Conservation (phyloP, 2,113 vertebrate species). For the Trogon surrucura region DNA sequence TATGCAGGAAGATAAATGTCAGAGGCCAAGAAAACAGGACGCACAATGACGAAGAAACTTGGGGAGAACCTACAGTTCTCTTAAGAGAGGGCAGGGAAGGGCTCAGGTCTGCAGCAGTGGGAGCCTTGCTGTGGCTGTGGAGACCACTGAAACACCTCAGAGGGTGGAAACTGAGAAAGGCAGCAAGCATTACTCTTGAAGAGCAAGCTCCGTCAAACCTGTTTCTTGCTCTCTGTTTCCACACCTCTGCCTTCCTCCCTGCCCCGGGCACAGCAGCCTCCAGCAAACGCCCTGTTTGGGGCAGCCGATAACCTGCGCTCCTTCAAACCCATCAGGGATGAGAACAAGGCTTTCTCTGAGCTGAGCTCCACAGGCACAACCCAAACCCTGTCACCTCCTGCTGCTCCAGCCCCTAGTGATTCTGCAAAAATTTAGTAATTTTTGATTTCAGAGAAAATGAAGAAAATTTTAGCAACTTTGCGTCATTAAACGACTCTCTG, state of each 20-base stretch:
- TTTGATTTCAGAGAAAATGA: neutral
- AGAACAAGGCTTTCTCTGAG: neutral
- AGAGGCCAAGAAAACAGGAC: neutral
- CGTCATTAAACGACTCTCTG: neutral
- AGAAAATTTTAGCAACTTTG: neutral
- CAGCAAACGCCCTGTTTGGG: fast-evolving
- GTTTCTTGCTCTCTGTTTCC: neutral
- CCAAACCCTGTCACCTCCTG: neutral
- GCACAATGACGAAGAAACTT: neutral
- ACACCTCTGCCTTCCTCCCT: neutral
- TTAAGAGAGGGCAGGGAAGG: neutral
- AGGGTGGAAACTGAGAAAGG: neutral
- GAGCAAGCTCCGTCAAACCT: neutral
- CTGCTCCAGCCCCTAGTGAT: neutral
- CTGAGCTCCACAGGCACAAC: neutral
- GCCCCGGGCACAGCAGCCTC: fast-evolving
- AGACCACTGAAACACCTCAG: neutral
- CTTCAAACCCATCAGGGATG: neutral
- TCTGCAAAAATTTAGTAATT: neutral
- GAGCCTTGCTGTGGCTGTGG: neutral
- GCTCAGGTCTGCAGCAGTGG: neutral
- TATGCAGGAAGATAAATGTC: neutral
- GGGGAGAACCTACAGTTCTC: neutral
- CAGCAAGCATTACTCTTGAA: neutral
- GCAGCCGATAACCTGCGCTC: neutral